These are phyloP conservation scores for Rhamnusium bicolor DNA, from an alignment of 2,888 invertebrate species.

Conservation along the genomic window DNA sequence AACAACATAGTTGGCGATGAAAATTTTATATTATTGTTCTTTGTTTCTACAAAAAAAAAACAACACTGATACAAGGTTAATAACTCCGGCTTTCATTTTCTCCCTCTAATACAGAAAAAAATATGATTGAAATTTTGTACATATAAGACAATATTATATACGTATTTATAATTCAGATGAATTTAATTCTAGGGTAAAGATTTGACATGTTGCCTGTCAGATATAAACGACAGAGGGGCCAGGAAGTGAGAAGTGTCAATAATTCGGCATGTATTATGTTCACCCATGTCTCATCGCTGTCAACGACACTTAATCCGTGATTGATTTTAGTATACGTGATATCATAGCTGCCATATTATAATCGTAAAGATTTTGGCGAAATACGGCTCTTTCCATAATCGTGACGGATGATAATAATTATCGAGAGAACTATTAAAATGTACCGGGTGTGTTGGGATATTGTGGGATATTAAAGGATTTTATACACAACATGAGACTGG, in stretches of 20 bases:
- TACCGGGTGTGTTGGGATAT: neutral
- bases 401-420: conserved; percentile 1
- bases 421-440: neutral
- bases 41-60: no score
- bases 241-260: conserved; percentile 47
- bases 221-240: conserved; percentile 26
- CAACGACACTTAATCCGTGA: conserved; percentile 60
- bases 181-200: conserved; percentile 29
- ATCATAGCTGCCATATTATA: conserved; percentile 2
- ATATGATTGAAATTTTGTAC: no score
- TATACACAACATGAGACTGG: no score
- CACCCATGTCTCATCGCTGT: conserved; percentile 59
- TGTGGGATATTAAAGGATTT: no score
- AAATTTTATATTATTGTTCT: no score
- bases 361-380: neutral
- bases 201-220: conserved; percentile 23
- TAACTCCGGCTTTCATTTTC: no score
- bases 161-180: neutral
- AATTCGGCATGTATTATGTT: conserved; percentile 52
- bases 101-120: no score
- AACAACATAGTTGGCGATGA: no score
- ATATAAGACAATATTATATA: no score
- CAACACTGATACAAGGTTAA: no score
- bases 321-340: conserved; percentile 55
- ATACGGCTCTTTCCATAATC: conserved; percentile 11